Evolutionary conservation across 2,113 vertebrate genomes (phyloP).

Genomic region (Orycteropus afer): DNA sequence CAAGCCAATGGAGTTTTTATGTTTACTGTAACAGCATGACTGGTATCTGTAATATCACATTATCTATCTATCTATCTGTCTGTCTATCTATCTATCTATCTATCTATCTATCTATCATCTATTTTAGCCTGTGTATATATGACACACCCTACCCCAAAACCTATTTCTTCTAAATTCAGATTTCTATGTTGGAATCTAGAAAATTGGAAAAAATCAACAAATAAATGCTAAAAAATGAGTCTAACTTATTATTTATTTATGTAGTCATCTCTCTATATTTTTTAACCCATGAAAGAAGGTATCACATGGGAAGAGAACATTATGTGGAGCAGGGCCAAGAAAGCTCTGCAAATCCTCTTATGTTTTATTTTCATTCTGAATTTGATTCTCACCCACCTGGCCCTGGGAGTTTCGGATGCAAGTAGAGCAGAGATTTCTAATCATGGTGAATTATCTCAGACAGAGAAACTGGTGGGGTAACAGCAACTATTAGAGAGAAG

Average conservation of each 20-base stretch:
- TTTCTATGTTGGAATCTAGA: conserved; percentile 10
- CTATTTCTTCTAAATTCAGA: background rate
- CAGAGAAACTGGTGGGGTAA: background rate
- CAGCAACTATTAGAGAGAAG: background rate
- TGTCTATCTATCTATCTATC: background rate
- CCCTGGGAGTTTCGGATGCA: background rate
- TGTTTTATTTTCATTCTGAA: background rate
- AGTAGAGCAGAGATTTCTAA: background rate
- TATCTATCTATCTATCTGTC: background rate
- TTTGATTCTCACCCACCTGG: background rate
- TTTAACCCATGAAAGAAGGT: background rate
- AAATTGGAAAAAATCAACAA: background rate
- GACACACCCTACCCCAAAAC: background rate
- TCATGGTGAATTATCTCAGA: background rate
- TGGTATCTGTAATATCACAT: background rate
- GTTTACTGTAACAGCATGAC: background rate
- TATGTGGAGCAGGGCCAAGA: background rate
- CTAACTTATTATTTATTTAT: background rate
- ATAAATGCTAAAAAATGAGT: background rate
- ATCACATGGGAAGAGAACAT: background rate
- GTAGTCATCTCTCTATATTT: background rate
- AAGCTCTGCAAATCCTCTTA: background rate
- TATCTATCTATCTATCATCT: background rate
- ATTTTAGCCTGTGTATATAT: background rate
- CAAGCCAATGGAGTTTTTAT: background rate